Evolutionary conservation across 2,797 vertebrate genomes (phyloP).

Genomic region (Odontamblyopus rebecca): DNA sequence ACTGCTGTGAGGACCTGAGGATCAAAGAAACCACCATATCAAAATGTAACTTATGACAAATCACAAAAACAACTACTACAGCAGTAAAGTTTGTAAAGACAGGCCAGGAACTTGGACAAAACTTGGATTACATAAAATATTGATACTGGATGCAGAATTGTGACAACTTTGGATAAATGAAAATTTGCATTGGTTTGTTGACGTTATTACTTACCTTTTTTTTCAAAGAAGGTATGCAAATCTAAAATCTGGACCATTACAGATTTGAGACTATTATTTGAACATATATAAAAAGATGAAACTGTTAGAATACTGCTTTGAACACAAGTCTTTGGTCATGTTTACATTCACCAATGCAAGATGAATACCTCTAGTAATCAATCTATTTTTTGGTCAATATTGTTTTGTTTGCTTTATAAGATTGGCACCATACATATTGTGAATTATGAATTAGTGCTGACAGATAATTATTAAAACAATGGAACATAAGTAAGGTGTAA

Average conservation of each 20-base stretch:
- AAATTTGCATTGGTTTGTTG: no score
- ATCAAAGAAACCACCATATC: background rate
- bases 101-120: background rate
- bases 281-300: background rate
- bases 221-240: no score
- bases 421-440: background rate
- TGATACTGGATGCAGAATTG: background rate
- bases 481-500: background rate
- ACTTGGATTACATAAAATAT: background rate
- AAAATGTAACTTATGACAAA: background rate
- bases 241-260: background rate
- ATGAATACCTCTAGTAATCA: background rate
- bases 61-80: background rate
- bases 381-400: background rate
- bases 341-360: background rate
- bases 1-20: conserved; percentile 82
- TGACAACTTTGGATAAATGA: background rate
- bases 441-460: background rate
- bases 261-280: background rate
- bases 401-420: background rate
- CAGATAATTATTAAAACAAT: background rate
- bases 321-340: background rate
- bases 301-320: background rate
- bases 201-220: no score
- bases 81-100: background rate